A percentile compares a stretch with the other conserved stretches of the same genome.
Conservation (phyloP, 2,888 invertebrate species). For the Euplexia lucipara region DNA sequence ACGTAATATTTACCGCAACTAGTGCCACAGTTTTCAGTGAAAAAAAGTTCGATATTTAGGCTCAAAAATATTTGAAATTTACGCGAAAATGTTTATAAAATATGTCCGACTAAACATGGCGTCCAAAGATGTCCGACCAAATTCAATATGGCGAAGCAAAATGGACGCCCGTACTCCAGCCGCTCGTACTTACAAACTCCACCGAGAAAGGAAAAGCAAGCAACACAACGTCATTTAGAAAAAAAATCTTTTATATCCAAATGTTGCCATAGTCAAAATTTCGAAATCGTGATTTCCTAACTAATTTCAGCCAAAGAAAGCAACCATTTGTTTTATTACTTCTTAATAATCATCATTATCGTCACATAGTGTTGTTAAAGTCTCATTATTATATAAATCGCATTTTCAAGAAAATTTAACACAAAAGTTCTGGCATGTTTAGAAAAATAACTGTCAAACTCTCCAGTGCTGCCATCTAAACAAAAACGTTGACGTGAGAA, state of each 20-base stretch:
- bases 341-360: neutral
- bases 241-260: slow-evolving; percentile 53
- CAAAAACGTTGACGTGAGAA: slow-evolving; percentile 67
- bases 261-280: slow-evolving; percentile 71
- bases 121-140: slow-evolving; percentile 93
- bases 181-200: slow-evolving; percentile 74
- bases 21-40: slow-evolving; percentile 85
- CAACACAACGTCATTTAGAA: slow-evolving; percentile 67
- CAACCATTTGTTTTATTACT: neutral
- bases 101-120: slow-evolving; percentile 95
- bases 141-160: slow-evolving; percentile 91
- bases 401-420: slow-evolving; percentile 8
- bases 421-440: slow-evolving; percentile 18
- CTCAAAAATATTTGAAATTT: slow-evolving; percentile 91
- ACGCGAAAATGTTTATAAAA: slow-evolving; percentile 93
- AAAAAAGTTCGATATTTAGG: slow-evolving; percentile 88
- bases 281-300: neutral
- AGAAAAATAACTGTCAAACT: slow-evolving; percentile 55
- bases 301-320: slow-evolving; percentile 21
- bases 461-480: slow-evolving; percentile 67
- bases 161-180: slow-evolving; percentile 87
- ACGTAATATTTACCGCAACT: slow-evolving; percentile 80
- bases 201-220: slow-evolving; percentile 76
- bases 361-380: too few relatives aligned
- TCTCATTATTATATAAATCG: neutral